Percentiles rank a stretch among this genome's conserved stretches.
Conservation (phyloP, 2,888 invertebrate species). For the Erebia aethiops region DNA sequence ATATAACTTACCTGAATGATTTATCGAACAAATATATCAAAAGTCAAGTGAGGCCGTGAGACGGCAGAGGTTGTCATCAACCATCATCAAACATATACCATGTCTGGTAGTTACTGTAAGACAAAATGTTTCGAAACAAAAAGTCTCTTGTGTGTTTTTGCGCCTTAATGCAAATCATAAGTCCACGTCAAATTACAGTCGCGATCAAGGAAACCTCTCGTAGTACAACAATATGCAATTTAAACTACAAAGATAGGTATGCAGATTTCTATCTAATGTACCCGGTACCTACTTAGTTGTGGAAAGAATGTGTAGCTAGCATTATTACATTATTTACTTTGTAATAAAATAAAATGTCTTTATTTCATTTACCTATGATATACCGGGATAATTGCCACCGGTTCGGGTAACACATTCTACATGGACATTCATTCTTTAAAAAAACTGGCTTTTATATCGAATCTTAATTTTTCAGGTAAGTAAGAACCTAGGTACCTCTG, state of each 20-base stretch:
- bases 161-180: conserved; percentile 21
- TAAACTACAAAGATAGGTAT: conserved; percentile 36
- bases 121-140: neutral
- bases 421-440: too few relatives aligned
- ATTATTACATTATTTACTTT: neutral
- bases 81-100: neutral
- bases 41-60: too few relatives aligned
- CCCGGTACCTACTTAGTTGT: neutral
- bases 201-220: conserved; percentile 30
- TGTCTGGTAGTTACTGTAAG: neutral
- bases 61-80: too few relatives aligned
- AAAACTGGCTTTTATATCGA: too few relatives aligned
- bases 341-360: too few relatives aligned
- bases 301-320: neutral
- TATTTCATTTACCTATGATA: too few relatives aligned
- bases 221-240: conserved; percentile 51
- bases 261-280: conserved; percentile 32
- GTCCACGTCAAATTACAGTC: conserved; percentile 35
- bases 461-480: too few relatives aligned
- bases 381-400: too few relatives aligned
- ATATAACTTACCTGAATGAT: too few relatives aligned
- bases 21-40: too few relatives aligned
- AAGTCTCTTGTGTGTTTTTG: neutral
- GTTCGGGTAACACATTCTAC: too few relatives aligned
- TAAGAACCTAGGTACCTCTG: too few relatives aligned